Conservation (phyloP, 2,888 invertebrate species). For the Panzeria rudis region DNA sequence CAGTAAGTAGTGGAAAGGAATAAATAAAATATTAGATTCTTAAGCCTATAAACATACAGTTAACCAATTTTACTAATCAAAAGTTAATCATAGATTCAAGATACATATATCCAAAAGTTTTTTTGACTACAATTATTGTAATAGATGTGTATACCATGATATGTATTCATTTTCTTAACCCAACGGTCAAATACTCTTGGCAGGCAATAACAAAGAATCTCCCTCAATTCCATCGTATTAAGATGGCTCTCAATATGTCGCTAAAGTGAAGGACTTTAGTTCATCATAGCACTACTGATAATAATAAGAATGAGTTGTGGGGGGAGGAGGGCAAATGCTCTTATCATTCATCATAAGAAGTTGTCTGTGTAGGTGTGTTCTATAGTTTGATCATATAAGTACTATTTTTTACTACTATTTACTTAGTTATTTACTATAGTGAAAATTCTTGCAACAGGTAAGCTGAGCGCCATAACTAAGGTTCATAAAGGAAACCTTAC, state of each 20-base stretch:
- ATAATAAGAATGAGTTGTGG: too few relatives aligned
- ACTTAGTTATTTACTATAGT: too few relatives aligned
- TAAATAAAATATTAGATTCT: conserved; percentile 14
- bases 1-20: conserved; percentile 74
- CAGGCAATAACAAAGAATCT: background rate
- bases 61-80: conserved; percentile 47
- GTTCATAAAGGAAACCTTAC: too few relatives aligned
- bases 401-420: too few relatives aligned
- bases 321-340: too few relatives aligned
- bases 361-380: too few relatives aligned
- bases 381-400: too few relatives aligned
- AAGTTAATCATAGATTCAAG: conserved; percentile 39
- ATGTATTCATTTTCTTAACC: background rate
- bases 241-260: background rate
- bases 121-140: conserved; percentile 33
- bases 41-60: conserved; percentile 9
- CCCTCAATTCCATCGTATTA: too few relatives aligned
- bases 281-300: too few relatives aligned
- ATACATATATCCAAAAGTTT: conserved; percentile 22
- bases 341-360: too few relatives aligned
- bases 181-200: background rate
- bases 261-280: background rate
- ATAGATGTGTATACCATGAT: background rate
- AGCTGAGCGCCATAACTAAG: too few relatives aligned
- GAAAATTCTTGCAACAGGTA: too few relatives aligned